A percentile compares a stretch with the other conserved stretches of the same genome.
These are phyloP conservation scores for Therioaphis trifolii DNA, from an alignment of 2,888 invertebrate genomes.

Conservation along the genomic window DNA sequence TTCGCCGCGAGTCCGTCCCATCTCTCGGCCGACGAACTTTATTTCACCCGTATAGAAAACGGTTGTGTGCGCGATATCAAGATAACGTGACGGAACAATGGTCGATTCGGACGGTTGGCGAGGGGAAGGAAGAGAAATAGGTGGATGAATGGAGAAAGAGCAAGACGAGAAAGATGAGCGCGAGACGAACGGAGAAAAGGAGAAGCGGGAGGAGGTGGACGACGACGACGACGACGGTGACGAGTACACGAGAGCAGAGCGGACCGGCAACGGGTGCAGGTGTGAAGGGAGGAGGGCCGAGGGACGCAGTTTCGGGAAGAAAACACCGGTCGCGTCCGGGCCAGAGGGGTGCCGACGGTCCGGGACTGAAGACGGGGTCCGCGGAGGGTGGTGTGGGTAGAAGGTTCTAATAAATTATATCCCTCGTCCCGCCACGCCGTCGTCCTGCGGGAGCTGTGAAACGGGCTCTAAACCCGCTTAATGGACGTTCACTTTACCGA, in stretches of 20 bases:
- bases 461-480: constrained; percentile 62
- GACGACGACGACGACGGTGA: not conserved
- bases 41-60: not conserved
- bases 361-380: not conserved
- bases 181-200: no score
- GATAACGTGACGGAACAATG: constrained; percentile 15
- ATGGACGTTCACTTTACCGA: constrained; percentile 62
- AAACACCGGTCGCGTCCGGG: constrained; percentile 14
- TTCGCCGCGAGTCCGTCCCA: no score
- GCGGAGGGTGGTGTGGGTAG: not conserved
- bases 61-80: not conserved
- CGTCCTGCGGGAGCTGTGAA: constrained; percentile 58
- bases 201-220: no score
- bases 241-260: not conserved
- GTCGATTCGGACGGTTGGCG: not conserved
- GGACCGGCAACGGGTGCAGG: not conserved
- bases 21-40: not conserved
- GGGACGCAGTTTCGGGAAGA: not conserved
- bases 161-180: no score
- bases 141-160: no score
- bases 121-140: no score
- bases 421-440: constrained; percentile 15
- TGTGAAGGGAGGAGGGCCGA: no score
- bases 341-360: no score
- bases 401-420: constrained; percentile 60